Base-by-base conservation (phyloP, 2,797 vertebrate species). In the Sebastes steindachneri region DNA sequence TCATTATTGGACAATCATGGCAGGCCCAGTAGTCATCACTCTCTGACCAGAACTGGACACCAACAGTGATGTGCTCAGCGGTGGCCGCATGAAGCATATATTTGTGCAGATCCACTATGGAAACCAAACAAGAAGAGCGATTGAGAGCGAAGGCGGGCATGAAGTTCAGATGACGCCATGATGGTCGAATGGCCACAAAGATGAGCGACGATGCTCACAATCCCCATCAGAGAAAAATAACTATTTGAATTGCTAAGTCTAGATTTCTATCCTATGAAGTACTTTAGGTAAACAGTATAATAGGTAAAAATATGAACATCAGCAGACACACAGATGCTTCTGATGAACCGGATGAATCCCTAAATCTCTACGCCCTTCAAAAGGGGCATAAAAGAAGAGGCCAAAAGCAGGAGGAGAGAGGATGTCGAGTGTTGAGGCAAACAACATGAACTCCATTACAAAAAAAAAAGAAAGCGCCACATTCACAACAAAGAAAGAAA, bases 381-480 rank as follows among this genome's bases (percentile, higher is more conserved):
- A 76, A 48, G 25, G n/a, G n/a, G 23, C 33, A 66, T 73, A 26
- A 77, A 69, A 67, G 53, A 68, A 25, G 23, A 25, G 23, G 23
- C 23, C 21, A 25, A 74, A 70, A 73, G 41, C 23, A 53, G 62
- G 59, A 67, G 2, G 69, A 73, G 59, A 70, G 65, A 57, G 45
- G 51, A 73, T 72, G 75, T 66, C 41, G 62, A 81, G 75, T 70
- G 62, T 71, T 72, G 84, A 89, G 66, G 83, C 92, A 92, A 94
- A 90, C 79, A 93, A 89, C 84, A 83, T 78, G 66, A 92, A 77
- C 81, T 92, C 86, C 79, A 84, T 87, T 91, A 80, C 88, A 45
- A 92, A 90, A 35, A 90, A 35, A 93, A 90, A 91, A 89, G 83
- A 89, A 88, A 91, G 89, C 70, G 48, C 86, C 83, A 86, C 84